These are phyloP conservation scores for Polyploca ridens DNA, from an alignment of 2,888 invertebrate species.

Conservation along the genomic window DNA sequence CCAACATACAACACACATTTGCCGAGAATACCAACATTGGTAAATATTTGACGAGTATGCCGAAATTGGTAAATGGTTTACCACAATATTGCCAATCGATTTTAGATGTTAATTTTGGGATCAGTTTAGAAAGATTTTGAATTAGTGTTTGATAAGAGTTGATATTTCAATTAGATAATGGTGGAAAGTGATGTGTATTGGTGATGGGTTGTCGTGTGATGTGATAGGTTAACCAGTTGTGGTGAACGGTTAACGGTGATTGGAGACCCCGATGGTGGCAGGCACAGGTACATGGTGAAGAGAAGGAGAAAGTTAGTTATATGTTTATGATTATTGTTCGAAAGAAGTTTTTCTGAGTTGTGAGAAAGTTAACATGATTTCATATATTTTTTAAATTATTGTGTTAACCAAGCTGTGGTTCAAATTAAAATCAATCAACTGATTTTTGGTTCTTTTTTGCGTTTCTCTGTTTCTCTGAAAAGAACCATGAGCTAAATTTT, in stretches of 20 bases:
- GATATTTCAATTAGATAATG: neutral
- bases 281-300: slow-evolving; percentile 34
- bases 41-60: slow-evolving; percentile 13
- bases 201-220: slow-evolving; percentile 24
- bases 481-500: too few relatives aligned
- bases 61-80: slow-evolving; percentile 19
- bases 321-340: slow-evolving; percentile 11
- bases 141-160: slow-evolving; percentile 6
- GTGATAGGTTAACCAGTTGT: slow-evolving; percentile 29
- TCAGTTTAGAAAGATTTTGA: neutral
- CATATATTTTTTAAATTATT: too few relatives aligned
- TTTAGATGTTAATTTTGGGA: slow-evolving; percentile 12
- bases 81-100: slow-evolving; percentile 7
- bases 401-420: neutral
- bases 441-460: too few relatives aligned
- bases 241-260: slow-evolving; percentile 21
- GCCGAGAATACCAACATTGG: slow-evolving; percentile 9
- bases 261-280: slow-evolving; percentile 10
- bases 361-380: neutral
- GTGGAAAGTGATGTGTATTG: slow-evolving; percentile 15
- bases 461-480: too few relatives aligned
- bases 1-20: neutral
- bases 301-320: slow-evolving; percentile 32
- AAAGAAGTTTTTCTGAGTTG: neutral
- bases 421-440: too few relatives aligned